These are phyloP conservation scores for Dromas ardeola DNA, from an alignment of 2,113 vertebrate species.

Conservation along the genomic window DNA sequence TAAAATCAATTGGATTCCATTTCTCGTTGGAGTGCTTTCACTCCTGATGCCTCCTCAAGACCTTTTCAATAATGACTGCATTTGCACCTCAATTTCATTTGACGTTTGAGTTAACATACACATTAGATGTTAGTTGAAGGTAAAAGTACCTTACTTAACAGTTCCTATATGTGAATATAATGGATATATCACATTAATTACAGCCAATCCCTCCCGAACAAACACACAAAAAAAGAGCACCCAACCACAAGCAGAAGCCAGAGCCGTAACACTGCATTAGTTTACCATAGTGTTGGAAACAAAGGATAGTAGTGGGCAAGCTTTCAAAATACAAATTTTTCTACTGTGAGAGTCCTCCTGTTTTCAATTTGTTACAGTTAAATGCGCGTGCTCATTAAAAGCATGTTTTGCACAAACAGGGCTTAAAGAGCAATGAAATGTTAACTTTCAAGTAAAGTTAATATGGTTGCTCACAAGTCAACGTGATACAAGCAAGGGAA, in stretches of 20 bases:
- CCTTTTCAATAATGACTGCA: neutral
- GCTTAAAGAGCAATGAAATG: neutral
- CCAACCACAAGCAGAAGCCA: neutral
- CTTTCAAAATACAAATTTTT: constrained; percentile 34
- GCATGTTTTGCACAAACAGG: neutral
- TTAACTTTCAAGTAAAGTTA: neutral
- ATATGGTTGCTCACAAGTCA: neutral
- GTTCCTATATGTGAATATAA: neutral
- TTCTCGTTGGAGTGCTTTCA: neutral
- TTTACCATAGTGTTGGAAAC: neutral
- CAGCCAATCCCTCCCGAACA: neutral
- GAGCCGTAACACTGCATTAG: neutral
- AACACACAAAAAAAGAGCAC: neutral
- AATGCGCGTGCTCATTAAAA: neutral
- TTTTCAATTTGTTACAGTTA: constrained; percentile 45
- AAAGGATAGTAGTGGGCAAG: constrained; percentile 48
- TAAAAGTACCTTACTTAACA: neutral
- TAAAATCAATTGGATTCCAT: neutral
- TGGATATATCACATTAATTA: neutral
- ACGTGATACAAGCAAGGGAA: neutral
- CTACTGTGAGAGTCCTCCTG: constrained; percentile 6
- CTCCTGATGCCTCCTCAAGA: neutral
- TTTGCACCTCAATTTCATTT: neutral
- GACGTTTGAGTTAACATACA: neutral
- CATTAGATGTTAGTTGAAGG: neutral